Base-by-base conservation (phyloP, 1,140 invertebrate species). In the Micrasema minimum region DNA sequence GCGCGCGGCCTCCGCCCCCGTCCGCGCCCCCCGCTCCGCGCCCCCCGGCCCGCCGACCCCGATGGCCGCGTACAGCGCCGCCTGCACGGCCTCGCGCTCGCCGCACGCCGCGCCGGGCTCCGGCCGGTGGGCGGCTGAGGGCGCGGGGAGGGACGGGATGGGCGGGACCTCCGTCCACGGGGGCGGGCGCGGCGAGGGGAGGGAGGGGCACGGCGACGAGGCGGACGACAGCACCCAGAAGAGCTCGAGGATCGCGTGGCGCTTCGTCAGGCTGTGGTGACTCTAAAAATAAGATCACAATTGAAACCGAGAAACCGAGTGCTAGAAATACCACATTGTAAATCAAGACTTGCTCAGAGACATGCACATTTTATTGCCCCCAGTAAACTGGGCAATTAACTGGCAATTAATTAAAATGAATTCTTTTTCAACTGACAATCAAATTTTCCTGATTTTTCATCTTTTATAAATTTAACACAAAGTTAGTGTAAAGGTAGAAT, bases 1-100 rank as follows among this genome's bases (percentile, higher is more conserved):
- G 85, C 31, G 86, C 85, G 50, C 77, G 78, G n/a, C n/a, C n/a
- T n/a, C n/a, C n/a, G n/a, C 0, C 65, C 69, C 14, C 64, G 11
- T 76, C 62, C 9, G 71, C 71, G n/a, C 76, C 75, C n/a, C 75
- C 48, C 77, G 20, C 23, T 18, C 14, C 38, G 7, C 22, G 14
- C 51, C 37, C 22, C 35, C 12, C 61, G 26, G 26, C 1, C 22
- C 7, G 11, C 66, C 66, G 7, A 85, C 81, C 3, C 83, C 82
- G 0, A 81, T 80, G 0, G 81, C 82, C 0, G 81, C 81, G 37
- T 75, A 75, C 16, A 75, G 22, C 31, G 66, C 74, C 10, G 66
- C 68, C 55, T 72, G 71, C 5, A 85, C 65, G 26, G 83, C 78
- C 14, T 81, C 81, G 10, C 80, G 78, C 6, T 82, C 78, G 0